phyloP scores from a whole-genome alignment of 2,113 vertebrate species.

The Connochaetes taurinus region DNA sequence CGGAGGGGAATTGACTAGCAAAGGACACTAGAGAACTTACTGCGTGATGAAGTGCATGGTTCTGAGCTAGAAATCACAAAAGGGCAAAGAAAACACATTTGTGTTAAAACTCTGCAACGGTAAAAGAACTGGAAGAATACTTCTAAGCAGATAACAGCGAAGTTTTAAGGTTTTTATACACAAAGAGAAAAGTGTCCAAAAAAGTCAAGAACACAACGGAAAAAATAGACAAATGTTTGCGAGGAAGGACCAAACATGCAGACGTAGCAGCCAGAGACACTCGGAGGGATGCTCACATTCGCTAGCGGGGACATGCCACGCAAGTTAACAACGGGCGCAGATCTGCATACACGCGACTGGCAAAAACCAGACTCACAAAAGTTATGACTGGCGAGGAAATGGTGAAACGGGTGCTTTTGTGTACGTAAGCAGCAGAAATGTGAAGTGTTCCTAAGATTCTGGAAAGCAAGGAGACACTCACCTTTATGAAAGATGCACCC shows the following conservation, averaged over 20 bases:
- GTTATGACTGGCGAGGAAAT: background rate
- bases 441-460: background rate
- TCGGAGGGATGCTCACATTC: background rate
- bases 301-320: background rate
- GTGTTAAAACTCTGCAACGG: background rate
- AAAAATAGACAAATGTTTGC: background rate
- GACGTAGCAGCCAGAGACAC: background rate
- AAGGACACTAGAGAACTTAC: background rate
- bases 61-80: background rate
- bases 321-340: no score
- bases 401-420: background rate
- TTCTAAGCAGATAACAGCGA: background rate
- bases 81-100: background rate
- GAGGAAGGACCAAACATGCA: background rate
- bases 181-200: background rate
- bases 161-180: background rate
- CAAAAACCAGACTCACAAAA: background rate
- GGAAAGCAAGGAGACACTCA: background rate
- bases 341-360: background rate
- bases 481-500: background rate
- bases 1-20: accelerated
- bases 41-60: no score
- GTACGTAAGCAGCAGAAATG: background rate
- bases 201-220: background rate
- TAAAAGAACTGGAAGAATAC: background rate